These are phyloP conservation scores for Nemotelus pantherinus DNA, from an alignment of 2,888 invertebrate species.

Conservation along the genomic window DNA sequence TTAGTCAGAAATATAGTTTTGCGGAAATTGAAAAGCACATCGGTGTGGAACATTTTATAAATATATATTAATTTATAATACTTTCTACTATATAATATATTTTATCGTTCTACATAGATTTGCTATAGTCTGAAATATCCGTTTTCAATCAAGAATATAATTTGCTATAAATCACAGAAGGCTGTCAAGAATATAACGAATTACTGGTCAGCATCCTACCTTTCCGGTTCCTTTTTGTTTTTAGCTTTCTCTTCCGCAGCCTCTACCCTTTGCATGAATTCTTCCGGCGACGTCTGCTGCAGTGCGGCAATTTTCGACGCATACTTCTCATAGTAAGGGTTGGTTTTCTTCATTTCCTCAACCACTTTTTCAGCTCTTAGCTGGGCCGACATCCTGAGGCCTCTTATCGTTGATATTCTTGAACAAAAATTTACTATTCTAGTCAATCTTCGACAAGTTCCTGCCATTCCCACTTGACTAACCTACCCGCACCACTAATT, in stretches of 20 bases:
- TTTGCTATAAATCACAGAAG: too few relatives aligned
- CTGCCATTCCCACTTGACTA: slow-evolving; percentile 25
- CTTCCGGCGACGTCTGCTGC: slow-evolving; percentile 79
- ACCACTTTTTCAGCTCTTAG: slow-evolving; percentile 65
- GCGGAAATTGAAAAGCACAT: too few relatives aligned
- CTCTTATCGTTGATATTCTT: slow-evolving; percentile 52
- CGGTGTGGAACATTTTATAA: too few relatives aligned
- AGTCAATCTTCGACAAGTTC: not conserved
- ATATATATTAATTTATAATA: too few relatives aligned
- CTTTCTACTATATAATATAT: too few relatives aligned
- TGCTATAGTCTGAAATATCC: too few relatives aligned
- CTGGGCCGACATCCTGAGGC: slow-evolving; percentile 64
- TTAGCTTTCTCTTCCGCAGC: slow-evolving; percentile 60
- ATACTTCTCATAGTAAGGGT: slow-evolving; percentile 86
- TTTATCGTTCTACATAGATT: too few relatives aligned
- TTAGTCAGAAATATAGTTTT: too few relatives aligned
- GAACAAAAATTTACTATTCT: slow-evolving; percentile 4
- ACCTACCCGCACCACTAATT: not conserved
- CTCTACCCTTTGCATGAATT: slow-evolving; percentile 74
- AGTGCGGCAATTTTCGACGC: slow-evolving; percentile 77
- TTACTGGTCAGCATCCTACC: slow-evolving; percentile 50
- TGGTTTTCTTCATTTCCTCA: slow-evolving; percentile 67
- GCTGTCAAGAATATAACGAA: not conserved
- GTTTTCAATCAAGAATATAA: too few relatives aligned
- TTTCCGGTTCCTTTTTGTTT: slow-evolving; percentile 57